Base-by-base conservation (phyloP, 2,797 vertebrate genomes). In the Mormyrus hasselquistii region DNA sequence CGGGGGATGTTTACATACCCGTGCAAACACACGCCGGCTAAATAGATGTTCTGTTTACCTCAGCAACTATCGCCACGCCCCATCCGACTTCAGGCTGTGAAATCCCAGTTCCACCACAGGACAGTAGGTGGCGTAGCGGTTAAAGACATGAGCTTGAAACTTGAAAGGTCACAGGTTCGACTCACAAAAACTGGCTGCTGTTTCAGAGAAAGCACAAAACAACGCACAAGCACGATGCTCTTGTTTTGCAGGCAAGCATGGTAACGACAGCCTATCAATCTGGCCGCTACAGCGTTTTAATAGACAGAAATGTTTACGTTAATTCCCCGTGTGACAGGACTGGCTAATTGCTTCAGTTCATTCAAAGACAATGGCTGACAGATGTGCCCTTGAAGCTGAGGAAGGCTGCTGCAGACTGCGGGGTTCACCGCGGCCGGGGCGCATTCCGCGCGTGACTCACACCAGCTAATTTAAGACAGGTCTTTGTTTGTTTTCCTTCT, bases 11-110 rank as follows among this genome's bases (percentile, higher is more conserved):
- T 88, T 90, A 52, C 76, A 88, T 41, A 10, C 55, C 62, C 50
- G 73, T 19, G 44, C 57, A 90, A 90, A 86, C 79, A 89, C 44
- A 34, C 22, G 22, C 19, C n/a, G 76, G 85, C 65, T 25, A 50
- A 57, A 83, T 52, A 86, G 14, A 49, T 19, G 25, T 12, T 52
- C 88, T 89, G 86, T 89, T 89, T 89, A 89, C 53, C 49, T 4
- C 47, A 22, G 2, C 4, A 4, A 12, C 29, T 34, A n/a, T 53
- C 19, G 7, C 38, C n/a, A 41, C 3, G 49, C 38, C n/a, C 3
- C 86, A 59, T 44, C 55, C 14, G 25, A 34, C 38, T 59, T 87
- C 38, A 38, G 10, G 34, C 16, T 38, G 22, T 25, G 14, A 84
- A 84, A 52, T 84, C 82, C 82, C 82, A 84, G 47, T 16, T 29